Evolutionary conservation across 2,113 vertebrate genomes (phyloP).

Genomic region (Nymphicus hollandicus): DNA sequence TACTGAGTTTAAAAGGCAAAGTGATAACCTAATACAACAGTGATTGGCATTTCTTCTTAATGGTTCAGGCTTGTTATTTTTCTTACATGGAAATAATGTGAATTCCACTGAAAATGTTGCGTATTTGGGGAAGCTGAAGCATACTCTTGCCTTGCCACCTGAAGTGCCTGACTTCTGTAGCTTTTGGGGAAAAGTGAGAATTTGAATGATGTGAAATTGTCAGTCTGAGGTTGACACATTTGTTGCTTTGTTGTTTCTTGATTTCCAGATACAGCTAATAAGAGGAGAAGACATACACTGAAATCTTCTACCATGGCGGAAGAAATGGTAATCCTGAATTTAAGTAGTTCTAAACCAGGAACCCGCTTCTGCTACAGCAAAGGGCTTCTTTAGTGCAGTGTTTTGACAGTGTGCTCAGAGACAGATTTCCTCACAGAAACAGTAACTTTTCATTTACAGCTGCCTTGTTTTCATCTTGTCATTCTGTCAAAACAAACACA

Average conservation of each 20-base stretch:
- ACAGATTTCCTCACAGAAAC: neutral
- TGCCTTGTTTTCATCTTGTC: neutral
- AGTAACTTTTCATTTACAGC: neutral
- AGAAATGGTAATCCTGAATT: conserved; percentile 50
- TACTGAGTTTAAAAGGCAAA: neutral
- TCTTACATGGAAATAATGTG: neutral
- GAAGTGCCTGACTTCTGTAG: neutral
- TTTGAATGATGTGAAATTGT: neutral
- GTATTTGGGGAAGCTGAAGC: neutral
- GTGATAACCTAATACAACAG: neutral
- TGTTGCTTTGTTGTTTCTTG: neutral
- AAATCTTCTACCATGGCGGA: neutral
- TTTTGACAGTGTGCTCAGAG: neutral
- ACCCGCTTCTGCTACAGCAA: neutral
- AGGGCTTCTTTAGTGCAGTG: neutral
- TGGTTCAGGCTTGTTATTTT: neutral
- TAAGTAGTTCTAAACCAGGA: neutral
- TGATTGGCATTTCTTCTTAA: neutral
- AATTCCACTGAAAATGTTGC: neutral
- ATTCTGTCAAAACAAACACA: neutral
- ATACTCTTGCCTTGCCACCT: neutral
- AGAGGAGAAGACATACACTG: neutral
- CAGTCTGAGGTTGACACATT: neutral
- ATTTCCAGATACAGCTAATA: conserved; percentile 24
- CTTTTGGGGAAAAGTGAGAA: neutral